phyloP scores from a whole-genome alignment of 2,888 invertebrate genomes.

The Agrotis puta region DNA sequence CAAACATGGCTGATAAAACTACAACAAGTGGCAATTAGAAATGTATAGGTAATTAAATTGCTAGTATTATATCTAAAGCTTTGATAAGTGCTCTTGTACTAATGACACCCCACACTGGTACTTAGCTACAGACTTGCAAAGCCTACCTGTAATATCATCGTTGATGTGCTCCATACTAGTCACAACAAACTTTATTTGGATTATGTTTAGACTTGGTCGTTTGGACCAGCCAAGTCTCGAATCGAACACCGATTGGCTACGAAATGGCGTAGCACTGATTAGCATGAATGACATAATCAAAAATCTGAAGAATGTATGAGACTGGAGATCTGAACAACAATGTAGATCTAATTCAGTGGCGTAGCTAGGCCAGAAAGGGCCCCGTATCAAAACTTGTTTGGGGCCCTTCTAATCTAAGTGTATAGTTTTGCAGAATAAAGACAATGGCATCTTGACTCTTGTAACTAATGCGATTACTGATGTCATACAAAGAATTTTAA shows the following conservation, averaged over 20 bases:
- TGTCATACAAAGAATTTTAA: too few species aligned
- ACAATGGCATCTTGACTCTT: too few species aligned
- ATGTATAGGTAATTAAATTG: constrained; percentile 19
- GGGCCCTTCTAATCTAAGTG: too few species aligned
- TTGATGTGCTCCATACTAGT: constrained; percentile 5
- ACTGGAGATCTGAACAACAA: background rate
- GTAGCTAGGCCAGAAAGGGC: too few species aligned
- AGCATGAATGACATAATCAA: background rate
- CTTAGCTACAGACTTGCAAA: background rate
- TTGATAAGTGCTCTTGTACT: constrained; percentile 1
- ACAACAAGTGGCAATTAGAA: constrained; percentile 40
- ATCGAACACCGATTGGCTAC: background rate
- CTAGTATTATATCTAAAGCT: constrained; percentile 14
- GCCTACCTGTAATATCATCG: background rate
- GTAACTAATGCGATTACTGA: too few species aligned
- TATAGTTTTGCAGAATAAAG: too few species aligned
- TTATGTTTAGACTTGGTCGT: background rate
- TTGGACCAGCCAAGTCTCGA: constrained; percentile 17
- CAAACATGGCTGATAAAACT: constrained; percentile 12
- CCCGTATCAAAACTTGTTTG: too few species aligned
- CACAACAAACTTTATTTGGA: background rate
- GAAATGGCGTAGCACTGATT: background rate
- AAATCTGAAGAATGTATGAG: background rate
- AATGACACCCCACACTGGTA: background rate
- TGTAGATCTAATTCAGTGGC: background rate